Base-by-base conservation (phyloP, 2,797 vertebrate species). In the Limnodromus scolopaceus region DNA sequence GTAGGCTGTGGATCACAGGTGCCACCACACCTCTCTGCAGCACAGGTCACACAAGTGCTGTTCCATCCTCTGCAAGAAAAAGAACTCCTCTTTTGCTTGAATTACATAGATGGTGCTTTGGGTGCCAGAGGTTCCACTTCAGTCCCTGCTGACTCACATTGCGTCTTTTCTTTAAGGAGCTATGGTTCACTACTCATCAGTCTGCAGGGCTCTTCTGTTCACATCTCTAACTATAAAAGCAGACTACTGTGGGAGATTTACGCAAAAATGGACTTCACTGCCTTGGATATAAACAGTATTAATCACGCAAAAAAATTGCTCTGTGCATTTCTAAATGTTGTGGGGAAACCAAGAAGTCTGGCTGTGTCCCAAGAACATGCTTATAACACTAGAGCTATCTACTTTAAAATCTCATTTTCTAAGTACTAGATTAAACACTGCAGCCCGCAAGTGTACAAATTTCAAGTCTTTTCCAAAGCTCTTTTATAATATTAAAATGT, bases 271-370 rank as follows among this genome's bases (percentile, higher is more conserved):
- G 45, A 96, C 82, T 91, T 79, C 19, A 54, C 2, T 86, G 68
- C 61, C 69, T 90, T 78, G 23, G 76, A 92, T 85, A 84, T 92
- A 93, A 83, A 39, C 68, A 74, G 53, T 75, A 80, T 85, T 74
- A 88, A 92, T 83, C 79, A 87, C 8, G 14, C 49, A 77, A 77
- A 75, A 89, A 41, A 83, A 78, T 34, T 83, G 39, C 71, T 83
- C 64, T 83, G 49, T n/a, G 48, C 53, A 83, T 91, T 80, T 87
- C 39, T 89, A 93, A 79, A 64, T 32, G 77, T 85, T 86, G 51
- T 49, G n/a, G 25, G 68, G 69, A 91, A 96, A 92, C 15, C 65
- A 87, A 58, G 41, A 82, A 68, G 58, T 38, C 78, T 84, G 89
- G 51, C 84, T 81, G 20, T 6, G 4, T 60, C 64, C 66, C 84